Conservation (phyloP, 2,797 vertebrate species). For the Gymnoscopelus microlampas region DNA sequence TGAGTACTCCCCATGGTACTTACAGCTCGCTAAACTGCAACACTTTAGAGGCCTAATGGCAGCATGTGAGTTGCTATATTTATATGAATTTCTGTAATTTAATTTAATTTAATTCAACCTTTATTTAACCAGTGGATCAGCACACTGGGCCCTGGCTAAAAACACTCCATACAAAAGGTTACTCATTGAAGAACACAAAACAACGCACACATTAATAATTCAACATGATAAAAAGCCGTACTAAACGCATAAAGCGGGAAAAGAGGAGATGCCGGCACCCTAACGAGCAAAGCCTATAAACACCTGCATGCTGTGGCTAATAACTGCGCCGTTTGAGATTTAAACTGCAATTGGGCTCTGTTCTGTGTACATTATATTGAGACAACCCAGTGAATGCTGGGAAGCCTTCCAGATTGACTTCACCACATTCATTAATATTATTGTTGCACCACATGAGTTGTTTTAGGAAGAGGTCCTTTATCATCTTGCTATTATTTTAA, state of each 20-base stretch:
- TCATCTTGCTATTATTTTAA: too few species aligned
- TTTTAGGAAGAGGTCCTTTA: neutral
- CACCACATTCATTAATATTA: slow-evolving; percentile 1
- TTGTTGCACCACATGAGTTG: neutral
- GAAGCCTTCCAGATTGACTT: slow-evolving; percentile 9
- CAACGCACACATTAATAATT: slow-evolving; percentile 53
- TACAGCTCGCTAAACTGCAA: slow-evolving; percentile 40
- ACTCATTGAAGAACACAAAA: slow-evolving; percentile 45
- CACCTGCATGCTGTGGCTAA: slow-evolving; percentile 39
- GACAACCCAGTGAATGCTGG: neutral
- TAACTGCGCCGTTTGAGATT: slow-evolving; percentile 43
- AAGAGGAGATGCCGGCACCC: slow-evolving; percentile 23
- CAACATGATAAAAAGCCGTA: slow-evolving; percentile 37
- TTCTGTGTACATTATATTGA: slow-evolving; percentile 9
- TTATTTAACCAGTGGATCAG: slow-evolving; percentile 21
- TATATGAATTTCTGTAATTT: slow-evolving; percentile 16
- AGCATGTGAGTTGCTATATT: slow-evolving; percentile 43
- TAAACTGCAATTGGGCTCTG: neutral
- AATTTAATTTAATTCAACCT: slow-evolving; percentile 41
- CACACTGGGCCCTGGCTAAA: neutral
- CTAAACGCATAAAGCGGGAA: slow-evolving; percentile 48
- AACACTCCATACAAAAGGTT: slow-evolving; percentile 24
- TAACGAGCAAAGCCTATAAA: slow-evolving; percentile 51
- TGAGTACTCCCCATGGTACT: slow-evolving; percentile 31
- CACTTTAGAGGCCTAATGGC: slow-evolving; percentile 41